A percentile compares a stretch with the other conserved stretches of the same genome.
Evolutionary conservation across 2,113 vertebrate species (phyloP).

Genomic region (Heterotilapia buettikoferi): DNA sequence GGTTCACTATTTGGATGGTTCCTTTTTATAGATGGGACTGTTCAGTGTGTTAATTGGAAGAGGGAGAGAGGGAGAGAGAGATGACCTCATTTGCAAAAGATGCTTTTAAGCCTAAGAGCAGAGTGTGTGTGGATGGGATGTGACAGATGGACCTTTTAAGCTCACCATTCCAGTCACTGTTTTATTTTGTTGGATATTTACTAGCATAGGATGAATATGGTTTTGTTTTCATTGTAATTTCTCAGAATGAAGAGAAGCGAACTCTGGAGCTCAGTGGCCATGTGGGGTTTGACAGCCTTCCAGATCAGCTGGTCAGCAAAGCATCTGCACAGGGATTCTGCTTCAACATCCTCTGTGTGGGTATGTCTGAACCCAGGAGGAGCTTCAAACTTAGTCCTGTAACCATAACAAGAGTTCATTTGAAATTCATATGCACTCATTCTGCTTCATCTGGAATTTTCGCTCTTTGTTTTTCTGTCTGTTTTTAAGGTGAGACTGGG

Average conservation of each 20-base stretch:
- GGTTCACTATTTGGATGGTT: not conserved
- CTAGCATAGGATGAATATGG: not conserved
- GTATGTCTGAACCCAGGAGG: conserved; percentile 68
- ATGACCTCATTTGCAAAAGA: conserved; percentile 36
- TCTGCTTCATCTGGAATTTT: not conserved
- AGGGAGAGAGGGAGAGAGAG: not conserved
- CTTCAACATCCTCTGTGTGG: conserved; percentile 97
- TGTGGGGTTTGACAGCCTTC: conserved; percentile 94
- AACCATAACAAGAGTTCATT: not conserved
- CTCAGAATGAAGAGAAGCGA: conserved; percentile 84
- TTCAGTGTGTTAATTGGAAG: not conserved
- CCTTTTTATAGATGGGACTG: conserved; percentile 2
- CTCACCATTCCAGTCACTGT: not conserved
- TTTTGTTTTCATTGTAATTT: not conserved
- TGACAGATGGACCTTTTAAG: not conserved
- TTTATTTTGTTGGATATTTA: not conserved
- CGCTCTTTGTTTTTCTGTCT: not conserved
- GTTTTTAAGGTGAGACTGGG: conserved; percentile 84
- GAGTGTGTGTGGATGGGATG: not conserved
- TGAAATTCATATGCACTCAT: not conserved
- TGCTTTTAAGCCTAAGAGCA: conserved; percentile 11
- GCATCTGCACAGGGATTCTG: conserved; percentile 89
- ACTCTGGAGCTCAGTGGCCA: conserved; percentile 83
- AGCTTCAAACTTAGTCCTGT: not conserved
- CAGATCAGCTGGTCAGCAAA: conserved; percentile 95